A percentile compares a stretch with the other conserved stretches of the same genome.
These are phyloP conservation scores for Tortricodes alternella DNA, from an alignment of 2,888 invertebrate species.

Conservation along the genomic window DNA sequence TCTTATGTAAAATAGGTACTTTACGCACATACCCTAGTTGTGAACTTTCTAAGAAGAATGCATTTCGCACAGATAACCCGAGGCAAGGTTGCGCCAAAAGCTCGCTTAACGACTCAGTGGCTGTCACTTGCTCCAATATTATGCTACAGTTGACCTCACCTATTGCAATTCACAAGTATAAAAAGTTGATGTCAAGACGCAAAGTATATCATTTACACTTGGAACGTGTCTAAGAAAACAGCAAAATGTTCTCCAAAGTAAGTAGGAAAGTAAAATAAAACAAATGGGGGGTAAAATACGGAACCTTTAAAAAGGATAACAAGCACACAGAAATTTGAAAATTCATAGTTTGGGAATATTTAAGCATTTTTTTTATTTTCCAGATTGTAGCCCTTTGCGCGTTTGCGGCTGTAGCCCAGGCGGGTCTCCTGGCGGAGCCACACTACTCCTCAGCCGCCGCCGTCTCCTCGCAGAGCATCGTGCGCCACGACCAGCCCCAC, in stretches of 20 bases:
- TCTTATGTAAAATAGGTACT: no score
- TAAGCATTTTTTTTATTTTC: neutral
- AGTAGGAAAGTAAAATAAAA: constrained; percentile 5
- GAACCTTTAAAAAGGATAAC: no score
- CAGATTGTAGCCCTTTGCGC: constrained; percentile 28
- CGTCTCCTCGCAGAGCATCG: constrained; percentile 46
- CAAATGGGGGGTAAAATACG: no score
- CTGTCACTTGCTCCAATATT: constrained; percentile 11
- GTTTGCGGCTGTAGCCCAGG: constrained; percentile 43
- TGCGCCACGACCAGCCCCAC: constrained; percentile 36
- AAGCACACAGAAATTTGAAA: no score
- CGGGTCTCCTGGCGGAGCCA: constrained; percentile 27
- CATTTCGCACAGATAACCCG: neutral
- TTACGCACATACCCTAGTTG: neutral
- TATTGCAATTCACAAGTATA: constrained; percentile 17
- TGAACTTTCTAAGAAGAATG: neutral
- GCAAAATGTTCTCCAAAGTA: constrained; percentile 32
- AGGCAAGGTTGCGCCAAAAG: constrained; percentile 16
- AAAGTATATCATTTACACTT: constrained; percentile 26
- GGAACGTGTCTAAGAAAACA: constrained; percentile 12
- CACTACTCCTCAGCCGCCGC: constrained; percentile 31
- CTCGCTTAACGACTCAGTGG: constrained; percentile 11
- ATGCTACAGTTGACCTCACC: constrained; percentile 23
- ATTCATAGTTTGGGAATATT: no score
- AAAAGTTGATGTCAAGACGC: constrained; percentile 32